A percentile compares a stretch with the other conserved stretches of the same genome.
These are phyloP conservation scores for Ciconia maguari DNA, from an alignment of 2,113 vertebrate species.

Conservation along the genomic window DNA sequence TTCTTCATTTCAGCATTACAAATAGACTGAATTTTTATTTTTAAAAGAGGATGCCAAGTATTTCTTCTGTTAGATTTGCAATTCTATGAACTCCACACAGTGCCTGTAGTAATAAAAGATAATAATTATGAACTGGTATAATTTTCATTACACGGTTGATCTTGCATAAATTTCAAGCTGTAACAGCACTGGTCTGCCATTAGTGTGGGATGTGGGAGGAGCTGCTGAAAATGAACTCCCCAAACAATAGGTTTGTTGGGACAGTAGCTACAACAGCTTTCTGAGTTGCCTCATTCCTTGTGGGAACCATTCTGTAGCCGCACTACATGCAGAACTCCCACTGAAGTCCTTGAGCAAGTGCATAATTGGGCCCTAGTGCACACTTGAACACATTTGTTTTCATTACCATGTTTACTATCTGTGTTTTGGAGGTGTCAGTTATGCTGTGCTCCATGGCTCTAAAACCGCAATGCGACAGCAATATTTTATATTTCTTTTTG, in stretches of 20 bases:
- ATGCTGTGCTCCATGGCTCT: not conserved
- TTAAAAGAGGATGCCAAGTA: not conserved
- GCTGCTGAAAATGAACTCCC: not conserved
- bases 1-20: not conserved
- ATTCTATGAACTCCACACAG: not conserved
- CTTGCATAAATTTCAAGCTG: not conserved
- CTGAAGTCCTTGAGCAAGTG: not conserved
- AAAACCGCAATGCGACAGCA: not conserved
- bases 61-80: not conserved
- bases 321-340: not conserved
- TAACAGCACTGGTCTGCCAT: not conserved
- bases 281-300: not conserved
- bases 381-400: slow-evolving; percentile 9
- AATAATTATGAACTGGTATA: not conserved
- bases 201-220: not conserved
- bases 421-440: not conserved
- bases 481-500: not conserved
- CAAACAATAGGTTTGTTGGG: not conserved
- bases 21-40: not conserved
- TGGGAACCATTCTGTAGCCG: not conserved
- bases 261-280: not conserved
- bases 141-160: not conserved
- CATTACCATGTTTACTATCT: not conserved
- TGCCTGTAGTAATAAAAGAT: not conserved
- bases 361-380: not conserved